phyloP scores from a whole-genome alignment of 2,113 vertebrate species.

The Rhynchopsitta pachyrhyncha region DNA sequence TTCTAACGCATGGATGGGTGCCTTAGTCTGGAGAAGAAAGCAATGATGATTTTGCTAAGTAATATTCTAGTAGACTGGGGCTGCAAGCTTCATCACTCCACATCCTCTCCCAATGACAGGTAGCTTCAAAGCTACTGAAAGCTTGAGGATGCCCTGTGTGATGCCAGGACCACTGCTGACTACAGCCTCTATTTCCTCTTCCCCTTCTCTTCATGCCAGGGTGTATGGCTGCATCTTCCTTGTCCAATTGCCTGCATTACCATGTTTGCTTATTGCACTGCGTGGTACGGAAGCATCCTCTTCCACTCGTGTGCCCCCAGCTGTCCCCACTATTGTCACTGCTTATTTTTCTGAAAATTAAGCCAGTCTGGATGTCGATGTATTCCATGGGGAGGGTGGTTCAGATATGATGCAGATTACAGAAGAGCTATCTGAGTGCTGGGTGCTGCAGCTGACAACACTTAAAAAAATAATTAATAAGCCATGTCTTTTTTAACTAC shows the following conservation, averaged over 20 bases:
- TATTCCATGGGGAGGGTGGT: not conserved
- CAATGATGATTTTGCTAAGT: not conserved
- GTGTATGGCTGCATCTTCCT: not conserved
- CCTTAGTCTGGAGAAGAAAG: not conserved
- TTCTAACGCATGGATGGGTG: not conserved
- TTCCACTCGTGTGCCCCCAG: rapidly evolving
- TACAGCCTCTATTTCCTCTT: not conserved
- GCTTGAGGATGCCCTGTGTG: not conserved
- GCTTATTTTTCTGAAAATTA: not conserved
- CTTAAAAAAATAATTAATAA: constrained; percentile 19
- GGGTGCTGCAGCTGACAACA: not conserved
- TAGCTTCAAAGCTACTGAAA: not conserved
- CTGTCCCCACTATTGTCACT: not conserved
- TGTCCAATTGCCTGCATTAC: not conserved
- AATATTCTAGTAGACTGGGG: not conserved
- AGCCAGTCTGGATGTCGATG: not conserved
- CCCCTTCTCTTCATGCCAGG: not conserved
- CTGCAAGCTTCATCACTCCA: not conserved
- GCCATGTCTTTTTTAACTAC: not conserved
- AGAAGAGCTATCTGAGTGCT: not conserved
- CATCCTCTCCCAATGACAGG: not conserved
- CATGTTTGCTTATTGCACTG: not conserved
- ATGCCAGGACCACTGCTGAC: not conserved
- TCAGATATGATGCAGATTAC: not conserved
- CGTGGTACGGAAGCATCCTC: rapidly evolving